Base-by-base conservation (phyloP, 2,113 vertebrate species). In the Atractosteus spatula region DNA sequence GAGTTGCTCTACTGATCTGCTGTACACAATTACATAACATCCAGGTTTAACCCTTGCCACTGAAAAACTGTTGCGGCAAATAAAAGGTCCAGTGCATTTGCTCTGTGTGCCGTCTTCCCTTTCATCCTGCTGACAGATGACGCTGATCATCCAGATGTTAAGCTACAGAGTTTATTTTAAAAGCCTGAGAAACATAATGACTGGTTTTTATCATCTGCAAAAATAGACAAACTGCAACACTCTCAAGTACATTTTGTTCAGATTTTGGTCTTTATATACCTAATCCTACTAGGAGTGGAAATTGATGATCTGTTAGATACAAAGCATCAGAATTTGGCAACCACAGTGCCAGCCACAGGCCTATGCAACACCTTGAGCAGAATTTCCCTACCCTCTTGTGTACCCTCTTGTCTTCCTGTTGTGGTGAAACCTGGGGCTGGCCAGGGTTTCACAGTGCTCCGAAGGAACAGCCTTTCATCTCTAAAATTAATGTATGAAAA, bases 311-410 rank as follows among this genome's bases (percentile, higher is more conserved):
- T 13, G 29, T 12, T 7, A 29, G 17, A 64, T 10, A 29, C 10
- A 59, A 59, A n/a, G 56, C 56, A 59, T 4, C 3, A 64, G 62
- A 42, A 16, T 64, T 3, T 8, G 62, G 62, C 12, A 16, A 64
- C 62, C 62, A 41, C 14, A 51, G 47, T 51, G 10, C 47, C 51
- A 65, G 84, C 88, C 88, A 80, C 86, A 86, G 82, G 72, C 73
- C 66, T 78, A 73, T 79, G 80, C 84, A 84, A 80, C 81, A 85
- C 81, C 80, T 84, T 75, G 75, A 73, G 76, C 62, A 92, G 87
- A 91, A 92, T 88, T 91, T 84, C 90, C 90, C 91, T 90, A 78
- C 87, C 82, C 82, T 86, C 84, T 80, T 73, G 64, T 66, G 81
- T 85, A 84, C 86, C 87, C 82, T 75, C 29, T 82, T 74, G 80